A percentile compares a stretch with the other conserved stretches of the same genome.
phyloP scores from a whole-genome alignment of 2,113 vertebrate genomes.

The Seriola dumerili region DNA sequence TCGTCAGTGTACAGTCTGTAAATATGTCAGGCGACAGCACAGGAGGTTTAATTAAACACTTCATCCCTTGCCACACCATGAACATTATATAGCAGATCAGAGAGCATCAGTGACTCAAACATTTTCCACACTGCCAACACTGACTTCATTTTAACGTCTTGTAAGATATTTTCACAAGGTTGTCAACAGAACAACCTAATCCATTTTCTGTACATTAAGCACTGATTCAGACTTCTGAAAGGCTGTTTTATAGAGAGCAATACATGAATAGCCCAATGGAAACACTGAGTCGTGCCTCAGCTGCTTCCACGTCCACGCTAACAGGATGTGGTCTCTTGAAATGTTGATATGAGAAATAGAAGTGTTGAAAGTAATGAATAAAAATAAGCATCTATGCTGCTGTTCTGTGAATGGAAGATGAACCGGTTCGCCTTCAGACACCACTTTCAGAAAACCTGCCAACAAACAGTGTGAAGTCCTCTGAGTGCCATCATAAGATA shows the following conservation, averaged over 20 bases:
- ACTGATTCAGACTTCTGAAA: slow-evolving; percentile 9
- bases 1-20: slow-evolving; percentile 9
- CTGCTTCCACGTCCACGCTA: not conserved
- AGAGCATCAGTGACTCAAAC: slow-evolving; percentile 21
- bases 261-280: slow-evolving; percentile 14
- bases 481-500: not conserved
- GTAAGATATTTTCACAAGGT: not conserved
- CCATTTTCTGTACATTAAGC: slow-evolving; percentile 12
- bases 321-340: not conserved
- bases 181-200: slow-evolving; percentile 1
- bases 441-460: slow-evolving; percentile 7
- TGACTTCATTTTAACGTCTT: slow-evolving; percentile 4
- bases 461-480: not conserved
- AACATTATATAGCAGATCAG: slow-evolving; percentile 10
- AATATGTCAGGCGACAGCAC: not conserved
- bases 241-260: slow-evolving; percentile 14
- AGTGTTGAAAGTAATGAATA: not conserved
- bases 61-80: slow-evolving; percentile 2
- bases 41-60: slow-evolving; percentile 29
- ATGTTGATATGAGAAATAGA: not conserved
- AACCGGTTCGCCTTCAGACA: slow-evolving; percentile 1
- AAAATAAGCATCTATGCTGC: slow-evolving; percentile 20
- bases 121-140: not conserved
- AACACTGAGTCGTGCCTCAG: slow-evolving; percentile 2
- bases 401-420: slow-evolving; percentile 2